Evolutionary conservation across 2,113 vertebrate species (phyloP).

Genomic region (Sylvicapra grimmia): DNA sequence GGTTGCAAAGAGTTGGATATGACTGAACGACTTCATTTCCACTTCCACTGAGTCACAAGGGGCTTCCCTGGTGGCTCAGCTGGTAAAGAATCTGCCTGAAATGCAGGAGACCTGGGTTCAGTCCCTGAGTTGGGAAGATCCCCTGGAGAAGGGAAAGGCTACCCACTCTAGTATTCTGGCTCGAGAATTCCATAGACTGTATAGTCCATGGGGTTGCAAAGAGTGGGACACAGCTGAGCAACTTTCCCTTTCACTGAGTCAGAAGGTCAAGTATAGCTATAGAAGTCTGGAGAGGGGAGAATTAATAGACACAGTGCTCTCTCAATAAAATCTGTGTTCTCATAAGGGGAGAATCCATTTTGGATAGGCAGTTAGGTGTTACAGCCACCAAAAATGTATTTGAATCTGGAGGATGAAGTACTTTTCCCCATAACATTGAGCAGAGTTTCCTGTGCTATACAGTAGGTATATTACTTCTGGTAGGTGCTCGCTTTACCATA

Average conservation of each 20-base stretch:
- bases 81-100: not conserved
- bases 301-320: not conserved
- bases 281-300: not conserved
- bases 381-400: not conserved
- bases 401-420: not conserved
- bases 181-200: not conserved
- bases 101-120: not conserved
- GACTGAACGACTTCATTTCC: too few relatives aligned
- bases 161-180: not conserved
- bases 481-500: not conserved
- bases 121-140: not conserved
- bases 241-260: not conserved
- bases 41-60: not conserved
- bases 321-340: not conserved
- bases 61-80: not conserved
- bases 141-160: not conserved
- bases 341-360: not conserved
- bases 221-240: not conserved
- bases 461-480: not conserved
- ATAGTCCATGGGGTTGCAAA: not conserved
- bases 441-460: not conserved
- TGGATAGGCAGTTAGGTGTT: not conserved
- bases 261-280: not conserved
- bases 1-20: fast-evolving
- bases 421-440: not conserved